Conservation (phyloP, 2,888 invertebrate genomes). For the Copidosoma aretas region DNA sequence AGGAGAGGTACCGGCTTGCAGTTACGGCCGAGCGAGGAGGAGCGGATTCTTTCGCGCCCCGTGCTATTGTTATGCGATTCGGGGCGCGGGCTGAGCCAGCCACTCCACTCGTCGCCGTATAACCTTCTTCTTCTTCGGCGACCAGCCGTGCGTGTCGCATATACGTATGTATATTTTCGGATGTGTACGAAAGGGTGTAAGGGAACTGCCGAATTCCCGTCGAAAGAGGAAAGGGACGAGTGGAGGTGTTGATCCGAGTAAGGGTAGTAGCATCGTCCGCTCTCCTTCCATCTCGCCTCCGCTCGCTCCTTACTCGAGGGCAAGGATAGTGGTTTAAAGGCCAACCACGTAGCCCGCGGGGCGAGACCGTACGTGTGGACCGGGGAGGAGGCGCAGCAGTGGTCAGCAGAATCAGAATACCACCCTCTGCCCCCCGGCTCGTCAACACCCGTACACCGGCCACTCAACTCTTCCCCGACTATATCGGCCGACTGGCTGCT, state of each 20-base stretch:
- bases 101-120: too few relatives aligned
- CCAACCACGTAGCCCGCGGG: conserved; percentile 56
- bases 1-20: too few relatives aligned
- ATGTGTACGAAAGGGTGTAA: background rate
- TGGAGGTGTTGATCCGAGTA: conserved; percentile 37
- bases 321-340: conserved; percentile 54
- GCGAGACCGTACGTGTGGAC: conserved; percentile 17
- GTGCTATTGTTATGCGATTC: conserved; percentile 39
- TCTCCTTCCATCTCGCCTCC: conserved; percentile 2
- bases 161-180: too few relatives aligned
- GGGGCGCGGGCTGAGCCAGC: too few relatives aligned
- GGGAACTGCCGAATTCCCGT: conserved; percentile 19
- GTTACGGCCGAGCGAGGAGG: too few relatives aligned
- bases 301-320: background rate
- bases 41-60: conserved; percentile 23
- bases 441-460: conserved; percentile 52
- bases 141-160: background rate
- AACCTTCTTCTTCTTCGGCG: too few relatives aligned
- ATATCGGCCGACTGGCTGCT: background rate
- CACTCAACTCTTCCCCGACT: conserved; percentile 50
- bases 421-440: conserved; percentile 49
- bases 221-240: conserved; percentile 5
- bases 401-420: conserved; percentile 62
- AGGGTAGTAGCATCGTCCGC: conserved; percentile 18
- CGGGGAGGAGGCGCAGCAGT: conserved; percentile 42